Conservation (phyloP, 1,140 invertebrate genomes). For the Trichonephila clavata region DNA sequence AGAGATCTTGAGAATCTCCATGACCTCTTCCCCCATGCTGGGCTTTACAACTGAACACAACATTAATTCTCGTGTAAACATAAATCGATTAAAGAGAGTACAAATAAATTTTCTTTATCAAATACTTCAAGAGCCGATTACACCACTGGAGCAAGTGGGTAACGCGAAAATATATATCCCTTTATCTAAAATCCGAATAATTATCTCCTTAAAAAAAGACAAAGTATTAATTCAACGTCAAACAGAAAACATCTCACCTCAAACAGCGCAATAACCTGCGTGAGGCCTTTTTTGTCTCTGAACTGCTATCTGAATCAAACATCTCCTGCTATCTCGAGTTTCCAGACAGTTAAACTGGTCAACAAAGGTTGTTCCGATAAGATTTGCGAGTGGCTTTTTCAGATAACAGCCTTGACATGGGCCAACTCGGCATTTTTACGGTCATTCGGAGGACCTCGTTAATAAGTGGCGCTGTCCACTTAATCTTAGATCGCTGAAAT, state of each 20-base stretch:
- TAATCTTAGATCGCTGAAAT: background rate
- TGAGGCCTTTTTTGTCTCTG: background rate
- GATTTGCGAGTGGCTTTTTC: background rate
- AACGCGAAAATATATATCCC: background rate
- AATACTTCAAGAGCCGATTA: too few relatives aligned
- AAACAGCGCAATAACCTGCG: background rate
- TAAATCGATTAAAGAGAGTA: too few relatives aligned
- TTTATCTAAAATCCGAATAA: background rate
- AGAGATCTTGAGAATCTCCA: too few relatives aligned
- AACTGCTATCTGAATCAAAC: background rate
- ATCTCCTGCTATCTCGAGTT: background rate
- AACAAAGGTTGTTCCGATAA: background rate
- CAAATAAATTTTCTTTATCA: too few relatives aligned
- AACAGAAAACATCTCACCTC: background rate
- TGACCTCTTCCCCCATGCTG: too few relatives aligned
- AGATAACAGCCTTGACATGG: background rate
- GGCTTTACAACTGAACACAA: too few relatives aligned
- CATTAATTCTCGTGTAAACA: too few relatives aligned
- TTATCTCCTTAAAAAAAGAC: background rate
- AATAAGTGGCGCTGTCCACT: conserved; percentile 33
- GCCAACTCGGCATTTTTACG: too few relatives aligned
- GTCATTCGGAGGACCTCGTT: background rate
- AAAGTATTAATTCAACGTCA: conserved; percentile 2
- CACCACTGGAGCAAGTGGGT: too few relatives aligned
- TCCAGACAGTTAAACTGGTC: background rate